Evolutionary conservation across 1,140 invertebrate species (phyloP), one percentile per base, ranked within the genome.

Genomic region (Pygmarrhopalites habei): DNA sequence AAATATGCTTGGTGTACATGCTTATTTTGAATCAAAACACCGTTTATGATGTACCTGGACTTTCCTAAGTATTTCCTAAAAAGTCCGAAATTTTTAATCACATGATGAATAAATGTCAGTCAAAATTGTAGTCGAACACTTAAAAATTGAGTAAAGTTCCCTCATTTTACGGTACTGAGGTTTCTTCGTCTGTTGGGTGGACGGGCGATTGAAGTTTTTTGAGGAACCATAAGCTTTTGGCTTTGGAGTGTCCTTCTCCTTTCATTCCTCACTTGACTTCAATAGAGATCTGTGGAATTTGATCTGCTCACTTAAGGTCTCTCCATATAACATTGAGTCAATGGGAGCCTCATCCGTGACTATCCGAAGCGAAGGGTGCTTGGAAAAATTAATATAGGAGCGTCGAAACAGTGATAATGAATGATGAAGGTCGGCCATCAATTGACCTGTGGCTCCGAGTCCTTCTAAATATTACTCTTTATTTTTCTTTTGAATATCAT

Each of bases 241-340:
- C 17, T n/a, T 21, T 25, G 23, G 10, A 5, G 44, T 5, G 4
- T 5, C 4, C 19, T 7, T 5, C 7, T n/a, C 23, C 44, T 47
- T 47, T 19, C 7, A 25, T 25, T 47, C 19, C 19, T 47, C 44
- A 10, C 5, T 7, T 7, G 5, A 7, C 15, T 35, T 35, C 15
- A 35, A 7, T 35, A 7, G 5, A 35, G 32, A 35, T 25, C 25
- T 32, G 2, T 26, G n/a, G 17, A n/a, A 2, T 57, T 57, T 57
- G 12, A 57, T 14, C 25, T 26, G 10, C 30, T 57, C 55, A 19
- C 39, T 3, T 14, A 59, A 25, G 19, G 44, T 29, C 5, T 59
- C 39, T 23, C 57, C 57, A 44, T 41, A 59, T 14, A 59, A n/a
- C 7, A n/a, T 21, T 12, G 17, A n/a, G 19, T 47, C 23, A 47